Evolutionary conservation across 2,888 invertebrate species (phyloP), one percentile per base, ranked within the genome.

Genomic region (Synanthedon myopaeformis): DNA sequence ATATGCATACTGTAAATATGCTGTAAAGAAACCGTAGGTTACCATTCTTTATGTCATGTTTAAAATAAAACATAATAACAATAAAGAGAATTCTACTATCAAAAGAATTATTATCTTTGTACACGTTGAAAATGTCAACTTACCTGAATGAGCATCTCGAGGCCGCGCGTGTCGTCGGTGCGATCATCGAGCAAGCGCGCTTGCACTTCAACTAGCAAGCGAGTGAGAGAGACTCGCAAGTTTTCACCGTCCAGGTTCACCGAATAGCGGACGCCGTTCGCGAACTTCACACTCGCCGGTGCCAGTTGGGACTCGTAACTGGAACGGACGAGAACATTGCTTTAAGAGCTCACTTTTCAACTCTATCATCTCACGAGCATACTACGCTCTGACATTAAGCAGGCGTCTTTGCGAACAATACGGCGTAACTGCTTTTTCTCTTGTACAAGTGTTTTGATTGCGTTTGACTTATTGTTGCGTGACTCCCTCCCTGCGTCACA

Each of bases 151-250:
- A 82, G 76, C 87, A 77, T 64, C 68, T 90, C 89, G 49, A 95
- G 88, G 58, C 93, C 92, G 64, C 93, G 92, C 0, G 94, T 95
- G 67, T 96, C 95, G 65, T 96, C 96, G 60, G 94, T 93, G 57
- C 91, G 90, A 53, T 89, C 88, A 6, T 65, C 70, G 54, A 94
- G 76, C 76, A 96, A 85, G 64, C 90, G 89, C 52, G 82, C 88
- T 74, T 93, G 92, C 10, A 94, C 82, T 3, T 85, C 80, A 51
- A 90, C 83, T 67, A 95, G 81, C 1, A 91, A 76, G 23, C 89
- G 79, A 0, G 90, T 90, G 1, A 95, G 74, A 2, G 83, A 84
- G 58, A 87, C 86, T 50, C 94, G 90, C 12, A 94, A 89, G 70
- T 95, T 95, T 55, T 89, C 80, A 0, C 94, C 94, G 69, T 92